Base-by-base conservation (phyloP, 2,888 invertebrate species). In the Troides oblongomaculatus region DNA sequence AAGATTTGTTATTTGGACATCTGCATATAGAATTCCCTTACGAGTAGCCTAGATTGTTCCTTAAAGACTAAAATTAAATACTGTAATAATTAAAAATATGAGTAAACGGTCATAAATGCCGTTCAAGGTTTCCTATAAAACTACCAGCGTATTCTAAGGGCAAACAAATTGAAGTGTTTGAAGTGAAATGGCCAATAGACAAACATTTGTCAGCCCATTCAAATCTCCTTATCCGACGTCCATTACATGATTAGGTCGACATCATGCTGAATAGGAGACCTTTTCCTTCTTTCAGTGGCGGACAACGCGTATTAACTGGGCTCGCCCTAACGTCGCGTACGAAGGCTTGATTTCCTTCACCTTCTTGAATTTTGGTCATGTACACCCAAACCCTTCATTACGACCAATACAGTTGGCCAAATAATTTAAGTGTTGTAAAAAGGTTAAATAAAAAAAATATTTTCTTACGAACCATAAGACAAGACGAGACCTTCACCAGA, bases 181-280 rank as follows among this genome's bases (percentile, higher is more conserved):
- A 63, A 57, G 56, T 64, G 50, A 59, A 69, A 64, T 25, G 43
- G 39, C 61, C 36, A 69, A 62, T 56, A 23, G 43, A 46, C 43
- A 69, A 69, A 69, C 64, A 70, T 70, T 66, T 66, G 70, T 62
- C 50, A 66, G 62, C 39, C 66, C 46, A 63, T 70, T 62, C 50
- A 62, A 59, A 65, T 57, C 57, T 64, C 30, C 65, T 60, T 59
- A 63, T 66, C 53, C 63, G 21, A 23, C 50, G 53, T 66, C 66
- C 70, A 56, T 66, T 66, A 66, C 62, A 66, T 62, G 66, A 70
- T 70, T 66, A 66, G 62, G 64, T 64, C 59, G 68, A 62, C 57
- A 62, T 39, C 60, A 60, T 50, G 39, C 53, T 64, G 64, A 60
- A 68, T 58, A 39, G 46, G 59, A 56, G 18, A 66, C 64, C 64